Percentiles rank a stretch among this genome's conserved stretches.
phyloP scores from a whole-genome alignment of 2,797 vertebrate species.

The Caiman crocodilus region DNA sequence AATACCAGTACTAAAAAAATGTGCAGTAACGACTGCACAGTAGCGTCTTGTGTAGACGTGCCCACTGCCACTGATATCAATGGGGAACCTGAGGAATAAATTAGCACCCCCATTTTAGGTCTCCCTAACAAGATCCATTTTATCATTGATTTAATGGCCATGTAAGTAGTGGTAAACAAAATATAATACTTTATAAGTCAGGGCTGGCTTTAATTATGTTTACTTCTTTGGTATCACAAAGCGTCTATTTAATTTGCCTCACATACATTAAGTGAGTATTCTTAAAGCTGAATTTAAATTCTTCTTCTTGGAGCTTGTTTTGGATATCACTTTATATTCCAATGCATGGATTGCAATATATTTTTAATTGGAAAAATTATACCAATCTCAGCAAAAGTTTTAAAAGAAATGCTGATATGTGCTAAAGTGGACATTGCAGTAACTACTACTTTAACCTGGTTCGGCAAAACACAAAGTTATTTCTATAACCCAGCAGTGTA shows the following conservation, averaged over 20 bases:
- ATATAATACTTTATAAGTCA: neutral
- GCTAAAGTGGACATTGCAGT: neutral
- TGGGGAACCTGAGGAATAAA: neutral
- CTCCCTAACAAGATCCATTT: neutral
- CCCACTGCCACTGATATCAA: neutral
- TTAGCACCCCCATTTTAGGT: neutral
- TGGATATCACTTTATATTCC: neutral
- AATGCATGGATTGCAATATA: neutral
- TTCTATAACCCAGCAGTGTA: neutral
- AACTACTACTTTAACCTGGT: neutral
- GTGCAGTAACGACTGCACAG: no score
- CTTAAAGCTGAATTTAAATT: neutral
- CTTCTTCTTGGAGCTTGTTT: neutral
- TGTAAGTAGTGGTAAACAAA: neutral
- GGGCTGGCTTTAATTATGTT: neutral
- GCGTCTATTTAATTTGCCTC: neutral
- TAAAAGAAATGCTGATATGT: neutral
- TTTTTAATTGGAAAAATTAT: neutral
- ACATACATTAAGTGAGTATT: neutral
- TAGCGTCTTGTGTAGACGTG: no score
- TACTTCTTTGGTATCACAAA: neutral
- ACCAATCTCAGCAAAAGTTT: constrained; percentile 9
- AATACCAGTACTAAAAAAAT: no score
- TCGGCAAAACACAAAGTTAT: neutral
- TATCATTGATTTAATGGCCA: neutral